A percentile compares a stretch with the other conserved stretches of the same genome.
These are phyloP conservation scores for Anoncus sp. DNA, from an alignment of 2,888 invertebrate species.

Conservation along the genomic window DNA sequence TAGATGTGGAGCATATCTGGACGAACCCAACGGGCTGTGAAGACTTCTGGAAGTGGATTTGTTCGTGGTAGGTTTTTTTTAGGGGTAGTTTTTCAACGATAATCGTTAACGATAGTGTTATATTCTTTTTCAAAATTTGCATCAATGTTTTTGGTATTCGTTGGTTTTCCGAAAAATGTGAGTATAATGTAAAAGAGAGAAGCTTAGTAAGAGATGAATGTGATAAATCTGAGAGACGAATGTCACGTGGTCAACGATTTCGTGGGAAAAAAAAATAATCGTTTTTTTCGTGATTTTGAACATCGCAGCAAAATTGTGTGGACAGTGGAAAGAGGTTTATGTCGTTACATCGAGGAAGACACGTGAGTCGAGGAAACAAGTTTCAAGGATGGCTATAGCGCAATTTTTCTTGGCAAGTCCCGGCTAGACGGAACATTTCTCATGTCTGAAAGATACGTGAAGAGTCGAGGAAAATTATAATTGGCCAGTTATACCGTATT, in stretches of 20 bases:
- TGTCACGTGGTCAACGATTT: slow-evolving; percentile 29
- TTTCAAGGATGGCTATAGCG: slow-evolving; percentile 12
- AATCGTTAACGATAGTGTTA: background rate
- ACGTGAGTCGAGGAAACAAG: slow-evolving; percentile 11
- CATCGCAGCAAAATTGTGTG: background rate
- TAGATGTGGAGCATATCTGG: slow-evolving; percentile 89
- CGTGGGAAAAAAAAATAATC: slow-evolving; percentile 1
- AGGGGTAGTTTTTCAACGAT: background rate
- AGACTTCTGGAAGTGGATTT: slow-evolving; percentile 71
- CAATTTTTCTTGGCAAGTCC: slow-evolving; percentile 37
- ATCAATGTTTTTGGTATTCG: no score
- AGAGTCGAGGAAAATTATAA: slow-evolving; percentile 18
- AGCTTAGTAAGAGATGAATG: slow-evolving; percentile 3
- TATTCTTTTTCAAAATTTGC: slow-evolving; percentile 29
- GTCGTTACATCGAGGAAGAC: slow-evolving; percentile 23
- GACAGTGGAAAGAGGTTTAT: slow-evolving; percentile 2
- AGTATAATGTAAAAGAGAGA: background rate
- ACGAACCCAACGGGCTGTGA: slow-evolving; percentile 74
- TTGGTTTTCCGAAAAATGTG: background rate
- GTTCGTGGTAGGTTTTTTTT: slow-evolving; percentile 22
- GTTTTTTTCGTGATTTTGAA: slow-evolving; percentile 3
- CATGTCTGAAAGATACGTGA: slow-evolving; percentile 24
- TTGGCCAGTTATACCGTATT: slow-evolving; percentile 1
- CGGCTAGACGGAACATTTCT: slow-evolving; percentile 29
- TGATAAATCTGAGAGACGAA: background rate